A percentile compares a stretch with the other conserved stretches of the same genome.
Evolutionary conservation across 1,140 invertebrate genomes (phyloP).

Genomic region (Phymorhynchus buccinoides): DNA sequence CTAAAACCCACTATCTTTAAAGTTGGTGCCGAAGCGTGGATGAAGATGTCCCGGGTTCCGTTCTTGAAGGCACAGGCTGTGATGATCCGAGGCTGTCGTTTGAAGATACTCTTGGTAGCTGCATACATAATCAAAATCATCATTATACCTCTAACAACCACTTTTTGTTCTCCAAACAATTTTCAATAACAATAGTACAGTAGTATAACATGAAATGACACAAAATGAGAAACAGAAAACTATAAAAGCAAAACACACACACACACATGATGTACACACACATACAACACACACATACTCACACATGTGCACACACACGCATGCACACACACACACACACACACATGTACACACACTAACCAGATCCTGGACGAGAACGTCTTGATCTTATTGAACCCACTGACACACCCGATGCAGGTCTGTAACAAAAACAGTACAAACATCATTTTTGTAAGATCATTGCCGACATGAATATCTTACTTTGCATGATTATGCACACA

Average conservation of each 20-base stretch:
- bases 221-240: not conserved
- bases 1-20: constrained; percentile 66
- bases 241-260: not conserved
- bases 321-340: constrained; percentile 16
- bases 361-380: constrained; percentile 42
- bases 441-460: too few species aligned
- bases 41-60: constrained; percentile 64
- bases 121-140: not conserved
- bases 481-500: not conserved
- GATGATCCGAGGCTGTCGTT: constrained; percentile 64
- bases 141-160: too few species aligned
- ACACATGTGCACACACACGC: not conserved
- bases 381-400: constrained; percentile 11
- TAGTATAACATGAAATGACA: not conserved
- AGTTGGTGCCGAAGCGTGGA: constrained; percentile 66
- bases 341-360: constrained; percentile 12
- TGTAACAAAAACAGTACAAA: constrained; percentile 23
- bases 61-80: constrained; percentile 69
- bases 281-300: not conserved
- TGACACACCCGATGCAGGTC: constrained; percentile 45
- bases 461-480: too few species aligned
- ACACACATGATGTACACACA: not conserved
- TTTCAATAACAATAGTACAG: too few species aligned
- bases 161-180: too few species aligned
- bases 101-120: constrained; percentile 63